Conservation (phyloP, 2,888 invertebrate genomes). For the Oscheius sp. region DNA sequence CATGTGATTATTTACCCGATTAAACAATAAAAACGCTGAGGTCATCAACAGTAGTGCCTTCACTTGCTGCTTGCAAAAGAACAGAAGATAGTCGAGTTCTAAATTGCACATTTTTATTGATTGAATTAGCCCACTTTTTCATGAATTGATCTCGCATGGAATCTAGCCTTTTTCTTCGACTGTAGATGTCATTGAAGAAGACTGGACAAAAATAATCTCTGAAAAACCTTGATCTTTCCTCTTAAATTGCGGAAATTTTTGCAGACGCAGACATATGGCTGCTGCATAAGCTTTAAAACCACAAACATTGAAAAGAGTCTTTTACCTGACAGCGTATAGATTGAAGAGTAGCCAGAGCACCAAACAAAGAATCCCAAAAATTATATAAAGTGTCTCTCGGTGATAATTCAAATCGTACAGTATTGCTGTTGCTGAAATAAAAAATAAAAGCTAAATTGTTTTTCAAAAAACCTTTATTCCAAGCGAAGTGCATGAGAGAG, state of each 20-base stretch:
- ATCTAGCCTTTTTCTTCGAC: slow-evolving; percentile 13
- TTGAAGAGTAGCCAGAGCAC: slow-evolving; percentile 23
- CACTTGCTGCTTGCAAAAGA: slow-evolving; percentile 16
- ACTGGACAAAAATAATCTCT: slow-evolving; percentile 27
- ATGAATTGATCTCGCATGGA: slow-evolving; percentile 19
- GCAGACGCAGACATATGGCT: no score
- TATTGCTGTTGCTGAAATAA: slow-evolving; percentile 16
- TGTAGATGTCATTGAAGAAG: slow-evolving; percentile 13
- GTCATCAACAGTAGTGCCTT: slow-evolving; percentile 16
- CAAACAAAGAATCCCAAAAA: slow-evolving; percentile 25
- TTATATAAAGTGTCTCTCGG: slow-evolving; percentile 11
- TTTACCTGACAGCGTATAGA: slow-evolving; percentile 24
- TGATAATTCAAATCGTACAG: slow-evolving; percentile 19
- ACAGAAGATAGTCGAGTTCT: slow-evolving; percentile 21
- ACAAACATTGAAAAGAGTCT: background rate
- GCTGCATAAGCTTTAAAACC: no score
- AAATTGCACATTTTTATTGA: background rate
- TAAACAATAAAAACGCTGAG: slow-evolving; percentile 20
- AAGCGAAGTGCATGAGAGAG: slow-evolving; percentile 4
- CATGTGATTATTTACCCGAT: slow-evolving; percentile 2
- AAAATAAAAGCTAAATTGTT: background rate
- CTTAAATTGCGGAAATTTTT: background rate
- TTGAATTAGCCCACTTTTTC: background rate
- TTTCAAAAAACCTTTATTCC: background rate
- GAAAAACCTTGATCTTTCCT: background rate